Evolutionary conservation across 2,888 invertebrate genomes (phyloP).

Genomic region (Endomychus coccineus): DNA sequence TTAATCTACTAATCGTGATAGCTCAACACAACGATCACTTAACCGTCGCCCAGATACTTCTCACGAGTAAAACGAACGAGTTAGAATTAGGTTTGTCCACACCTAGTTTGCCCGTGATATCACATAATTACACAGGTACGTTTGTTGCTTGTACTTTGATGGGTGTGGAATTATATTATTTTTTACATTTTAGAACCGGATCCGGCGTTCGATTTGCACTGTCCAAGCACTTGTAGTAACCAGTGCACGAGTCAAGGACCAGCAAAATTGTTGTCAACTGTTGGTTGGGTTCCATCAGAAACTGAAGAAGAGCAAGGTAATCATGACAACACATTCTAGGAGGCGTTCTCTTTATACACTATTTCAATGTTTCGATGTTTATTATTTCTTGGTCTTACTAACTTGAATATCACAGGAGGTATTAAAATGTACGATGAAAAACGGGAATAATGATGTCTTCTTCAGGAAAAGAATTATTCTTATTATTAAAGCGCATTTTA

Average conservation of each 20-base stretch:
- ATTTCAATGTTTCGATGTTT: too few species aligned
- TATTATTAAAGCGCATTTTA: slow-evolving; percentile 3
- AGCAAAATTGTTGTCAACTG: slow-evolving; percentile 1
- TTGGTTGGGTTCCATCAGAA: slow-evolving; percentile 9
- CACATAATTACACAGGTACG: slow-evolving; percentile 72
- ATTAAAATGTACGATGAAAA: too few species aligned
- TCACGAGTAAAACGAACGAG: slow-evolving; percentile 72
- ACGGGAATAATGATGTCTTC: too few species aligned
- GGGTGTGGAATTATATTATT: slow-evolving; percentile 13
- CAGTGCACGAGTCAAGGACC: slow-evolving; percentile 2
- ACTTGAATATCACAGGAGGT: too few species aligned
- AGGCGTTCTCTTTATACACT: too few species aligned
- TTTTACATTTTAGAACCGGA: slow-evolving; percentile 54
- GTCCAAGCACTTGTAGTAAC: slow-evolving; percentile 45
- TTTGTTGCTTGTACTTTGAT: too few species aligned
- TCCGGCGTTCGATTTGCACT: slow-evolving; percentile 62
- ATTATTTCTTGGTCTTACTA: too few species aligned
- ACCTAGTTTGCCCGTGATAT: slow-evolving; percentile 60
- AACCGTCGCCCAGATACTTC: slow-evolving; percentile 73
- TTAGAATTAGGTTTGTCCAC: slow-evolving; percentile 66
- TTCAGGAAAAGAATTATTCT: slow-evolving; percentile 1
- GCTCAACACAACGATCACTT: slow-evolving; percentile 87
- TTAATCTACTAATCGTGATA: slow-evolving; percentile 84
- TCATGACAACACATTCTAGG: too few species aligned
- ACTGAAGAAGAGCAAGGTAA: slow-evolving; percentile 18